Evolutionary conservation across 1,140 invertebrate genomes (phyloP).

Genomic region (Liolophura sinensis): DNA sequence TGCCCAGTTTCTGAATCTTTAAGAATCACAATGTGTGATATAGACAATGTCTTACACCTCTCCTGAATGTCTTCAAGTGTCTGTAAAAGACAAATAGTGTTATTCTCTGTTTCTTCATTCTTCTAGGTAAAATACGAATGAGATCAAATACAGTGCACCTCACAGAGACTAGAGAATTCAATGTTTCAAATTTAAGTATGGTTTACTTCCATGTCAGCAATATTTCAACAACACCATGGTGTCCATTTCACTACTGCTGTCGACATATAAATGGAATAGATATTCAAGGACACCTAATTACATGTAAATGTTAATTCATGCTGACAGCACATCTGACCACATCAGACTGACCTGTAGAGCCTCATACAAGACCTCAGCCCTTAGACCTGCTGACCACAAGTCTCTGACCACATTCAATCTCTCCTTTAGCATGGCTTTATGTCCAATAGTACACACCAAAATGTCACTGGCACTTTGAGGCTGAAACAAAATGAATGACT

Average conservation of each 20-base stretch:
- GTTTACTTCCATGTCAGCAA: neutral
- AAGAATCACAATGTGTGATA: slow-evolving; percentile 70
- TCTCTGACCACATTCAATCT: slow-evolving; percentile 66
- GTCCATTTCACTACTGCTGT: neutral
- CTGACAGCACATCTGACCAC: neutral
- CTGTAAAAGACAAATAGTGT: slow-evolving; percentile 38
- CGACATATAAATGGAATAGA: neutral
- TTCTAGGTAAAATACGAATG: neutral
- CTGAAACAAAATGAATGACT: slow-evolving; percentile 29
- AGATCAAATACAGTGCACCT: neutral
- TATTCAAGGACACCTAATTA: neutral
- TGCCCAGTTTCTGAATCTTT: slow-evolving; percentile 69
- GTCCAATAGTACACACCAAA: slow-evolving; percentile 68
- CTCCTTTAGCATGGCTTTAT: slow-evolving; percentile 66
- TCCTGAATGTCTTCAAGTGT: slow-evolving; percentile 72
- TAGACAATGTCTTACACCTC: slow-evolving; percentile 66
- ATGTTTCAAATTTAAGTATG: neutral
- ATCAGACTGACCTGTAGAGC: slow-evolving; percentile 51
- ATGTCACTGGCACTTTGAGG: slow-evolving; percentile 64
- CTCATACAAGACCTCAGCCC: slow-evolving; percentile 62
- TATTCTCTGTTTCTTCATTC: neutral
- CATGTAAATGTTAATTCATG: neutral
- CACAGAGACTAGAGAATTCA: slow-evolving; percentile 1
- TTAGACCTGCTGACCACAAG: slow-evolving; percentile 65
- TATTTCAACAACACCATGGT: neutral